Conservation (phyloP, 2,888 invertebrate genomes). For the Gortyna flavago region DNA sequence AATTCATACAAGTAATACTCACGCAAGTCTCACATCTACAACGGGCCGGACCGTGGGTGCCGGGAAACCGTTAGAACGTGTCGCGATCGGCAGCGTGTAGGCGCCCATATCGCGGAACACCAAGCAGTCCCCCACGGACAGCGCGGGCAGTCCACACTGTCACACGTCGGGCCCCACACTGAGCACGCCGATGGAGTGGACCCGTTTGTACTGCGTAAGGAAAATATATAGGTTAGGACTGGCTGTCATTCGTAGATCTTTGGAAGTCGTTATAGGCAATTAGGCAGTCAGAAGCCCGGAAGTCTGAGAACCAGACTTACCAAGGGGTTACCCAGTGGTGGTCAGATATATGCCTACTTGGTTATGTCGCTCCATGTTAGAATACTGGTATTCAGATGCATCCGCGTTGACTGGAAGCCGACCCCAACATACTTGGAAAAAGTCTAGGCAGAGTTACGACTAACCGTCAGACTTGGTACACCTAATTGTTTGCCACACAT, state of each 20-base stretch:
- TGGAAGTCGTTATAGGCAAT: background rate
- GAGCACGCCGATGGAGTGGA: conserved; percentile 86
- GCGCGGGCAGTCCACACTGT: conserved; percentile 95
- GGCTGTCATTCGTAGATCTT: background rate
- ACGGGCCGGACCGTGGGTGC: conserved; percentile 93
- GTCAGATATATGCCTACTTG: background rate
- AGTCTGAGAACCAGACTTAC: background rate
- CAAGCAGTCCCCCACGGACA: conserved; percentile 96
- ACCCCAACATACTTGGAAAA: too few relatives aligned
- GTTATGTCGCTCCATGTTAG: background rate
- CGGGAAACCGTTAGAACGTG: conserved; percentile 98
- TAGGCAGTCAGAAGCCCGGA: background rate
- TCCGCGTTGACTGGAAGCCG: too few relatives aligned
- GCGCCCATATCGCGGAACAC: conserved; percentile 99
- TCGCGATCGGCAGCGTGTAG: conserved; percentile 97
- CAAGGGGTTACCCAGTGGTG: background rate
- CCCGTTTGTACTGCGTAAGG: conserved; percentile 30
- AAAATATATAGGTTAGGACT: background rate
- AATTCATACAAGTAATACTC: conserved; percentile 63
- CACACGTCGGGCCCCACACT: conserved; percentile 99
- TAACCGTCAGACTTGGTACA: too few relatives aligned
- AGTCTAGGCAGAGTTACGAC: too few relatives aligned
- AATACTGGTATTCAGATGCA: background rate
- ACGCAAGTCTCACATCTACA: conserved; percentile 91
- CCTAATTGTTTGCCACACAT: too few relatives aligned